Evolutionary conservation across 2,888 invertebrate species (phyloP).

Genomic region (Anagyrus pseudococci): DNA sequence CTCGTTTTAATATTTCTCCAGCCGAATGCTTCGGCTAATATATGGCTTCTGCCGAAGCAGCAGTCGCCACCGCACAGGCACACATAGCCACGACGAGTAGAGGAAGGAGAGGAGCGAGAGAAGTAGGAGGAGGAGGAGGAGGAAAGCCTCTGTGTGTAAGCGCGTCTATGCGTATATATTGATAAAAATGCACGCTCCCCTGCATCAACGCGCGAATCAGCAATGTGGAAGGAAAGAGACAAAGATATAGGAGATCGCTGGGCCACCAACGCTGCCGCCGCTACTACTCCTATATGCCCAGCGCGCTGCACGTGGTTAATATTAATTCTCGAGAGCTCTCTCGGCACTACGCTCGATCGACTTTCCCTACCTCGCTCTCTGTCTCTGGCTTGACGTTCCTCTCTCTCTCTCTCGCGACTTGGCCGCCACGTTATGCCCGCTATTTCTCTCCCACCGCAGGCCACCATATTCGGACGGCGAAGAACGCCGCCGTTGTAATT

Average conservation of each 20-base stretch:
- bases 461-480: no score
- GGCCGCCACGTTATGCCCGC: no score
- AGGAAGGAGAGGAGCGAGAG: neutral
- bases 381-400: neutral
- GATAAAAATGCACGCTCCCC: slow-evolving; percentile 52
- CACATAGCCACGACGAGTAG: slow-evolving; percentile 42
- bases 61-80: slow-evolving; percentile 20
- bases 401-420: slow-evolving; percentile 5
- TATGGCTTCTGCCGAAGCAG: slow-evolving; percentile 54
- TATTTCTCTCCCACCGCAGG: no score
- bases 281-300: no score
- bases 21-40: slow-evolving; percentile 55
- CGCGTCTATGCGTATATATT: slow-evolving; percentile 41
- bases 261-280: no score
- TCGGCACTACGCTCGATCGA: slow-evolving; percentile 47
- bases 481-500: no score
- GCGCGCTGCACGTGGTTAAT: slow-evolving; percentile 50
- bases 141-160: no score
- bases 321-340: slow-evolving; percentile 50
- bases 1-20: slow-evolving; percentile 57
- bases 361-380: slow-evolving; percentile 31
- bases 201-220: no score
- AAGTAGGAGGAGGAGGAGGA: no score
- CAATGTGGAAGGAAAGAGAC: neutral
- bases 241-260: no score